Percentiles rank a stretch among this genome's conserved stretches.
phyloP scores from a whole-genome alignment of 2,113 vertebrate species.

The Saguinus imperator region DNA sequence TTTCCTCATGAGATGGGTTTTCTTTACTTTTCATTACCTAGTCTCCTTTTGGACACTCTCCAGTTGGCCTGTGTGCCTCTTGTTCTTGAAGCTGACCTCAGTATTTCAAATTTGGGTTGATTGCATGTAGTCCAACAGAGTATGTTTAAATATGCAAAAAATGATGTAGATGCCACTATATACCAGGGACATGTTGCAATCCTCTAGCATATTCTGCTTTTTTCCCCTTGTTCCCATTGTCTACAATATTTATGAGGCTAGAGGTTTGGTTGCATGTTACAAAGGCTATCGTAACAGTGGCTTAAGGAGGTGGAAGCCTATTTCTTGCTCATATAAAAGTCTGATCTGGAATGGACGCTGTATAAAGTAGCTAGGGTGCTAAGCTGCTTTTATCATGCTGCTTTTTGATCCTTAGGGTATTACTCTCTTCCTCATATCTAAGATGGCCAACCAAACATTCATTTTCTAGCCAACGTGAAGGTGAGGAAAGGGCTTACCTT shows the following conservation, averaged over 20 bases:
- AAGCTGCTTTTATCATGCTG: neutral
- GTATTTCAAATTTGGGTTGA: conserved; percentile 37
- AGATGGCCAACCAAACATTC: neutral
- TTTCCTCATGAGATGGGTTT: conserved; percentile 27
- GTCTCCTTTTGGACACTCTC: neutral
- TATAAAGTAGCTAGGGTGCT: neutral
- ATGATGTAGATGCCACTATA: neutral
- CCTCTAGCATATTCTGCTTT: neutral
- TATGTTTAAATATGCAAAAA: neutral
- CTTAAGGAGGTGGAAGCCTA: neutral
- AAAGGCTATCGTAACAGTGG: neutral
- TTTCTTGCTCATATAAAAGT: conserved; percentile 19
- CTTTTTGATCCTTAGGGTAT: neutral
- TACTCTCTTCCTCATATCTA: neutral
- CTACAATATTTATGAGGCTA: neutral
- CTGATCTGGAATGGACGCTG: neutral
- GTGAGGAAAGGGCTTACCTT: neutral
- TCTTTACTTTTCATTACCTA: conserved; percentile 37
- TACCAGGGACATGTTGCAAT: neutral
- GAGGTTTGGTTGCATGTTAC: neutral
- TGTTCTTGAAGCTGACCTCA: conserved; percentile 24
- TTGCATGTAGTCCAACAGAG: neutral
- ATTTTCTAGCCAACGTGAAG: neutral
- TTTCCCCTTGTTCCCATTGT: neutral
- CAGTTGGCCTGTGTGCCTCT: neutral